Conservation (phyloP, 2,113 vertebrate species). For the Cyprinus carpio region DNA sequence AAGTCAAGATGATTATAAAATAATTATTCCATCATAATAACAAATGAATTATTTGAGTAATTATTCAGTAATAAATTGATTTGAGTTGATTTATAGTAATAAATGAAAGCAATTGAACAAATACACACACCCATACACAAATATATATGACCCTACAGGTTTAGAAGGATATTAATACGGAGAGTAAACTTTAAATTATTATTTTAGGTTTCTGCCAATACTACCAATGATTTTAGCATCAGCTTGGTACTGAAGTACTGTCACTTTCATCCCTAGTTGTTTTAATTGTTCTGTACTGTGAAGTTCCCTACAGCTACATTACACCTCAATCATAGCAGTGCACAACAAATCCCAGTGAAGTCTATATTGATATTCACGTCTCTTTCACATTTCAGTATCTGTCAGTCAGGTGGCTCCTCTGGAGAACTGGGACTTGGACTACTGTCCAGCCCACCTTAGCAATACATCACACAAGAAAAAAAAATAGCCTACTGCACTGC, state of each 20-base stretch:
- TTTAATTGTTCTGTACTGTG: neutral
- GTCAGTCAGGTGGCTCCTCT: slow-evolving; percentile 59
- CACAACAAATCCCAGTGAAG: slow-evolving; percentile 53
- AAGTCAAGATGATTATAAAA: too few relatives aligned
- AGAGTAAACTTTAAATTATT: neutral
- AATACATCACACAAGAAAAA: neutral
- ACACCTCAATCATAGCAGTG: slow-evolving; percentile 8
- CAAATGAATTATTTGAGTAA: too few relatives aligned
- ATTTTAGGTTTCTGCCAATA: neutral
- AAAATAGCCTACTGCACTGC: neutral
- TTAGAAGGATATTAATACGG: neutral
- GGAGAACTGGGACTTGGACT: slow-evolving; percentile 54
- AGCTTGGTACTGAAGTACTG: neutral
- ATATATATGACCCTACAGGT: too few relatives aligned
- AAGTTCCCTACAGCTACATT: neutral
- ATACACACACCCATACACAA: neutral
- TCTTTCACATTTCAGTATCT: slow-evolving; percentile 43
- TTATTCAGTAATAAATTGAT: neutral
- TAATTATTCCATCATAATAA: too few relatives aligned
- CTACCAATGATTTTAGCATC: neutral
- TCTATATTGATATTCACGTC: slow-evolving; percentile 64
- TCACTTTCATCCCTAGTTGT: neutral
- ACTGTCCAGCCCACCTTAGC: neutral
- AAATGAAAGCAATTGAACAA: neutral
- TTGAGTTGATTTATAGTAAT: too few relatives aligned